Evolutionary conservation across 2,113 vertebrate species (phyloP), one percentile per base, ranked within the genome.

Genomic region (Oreochromis niloticus): DNA sequence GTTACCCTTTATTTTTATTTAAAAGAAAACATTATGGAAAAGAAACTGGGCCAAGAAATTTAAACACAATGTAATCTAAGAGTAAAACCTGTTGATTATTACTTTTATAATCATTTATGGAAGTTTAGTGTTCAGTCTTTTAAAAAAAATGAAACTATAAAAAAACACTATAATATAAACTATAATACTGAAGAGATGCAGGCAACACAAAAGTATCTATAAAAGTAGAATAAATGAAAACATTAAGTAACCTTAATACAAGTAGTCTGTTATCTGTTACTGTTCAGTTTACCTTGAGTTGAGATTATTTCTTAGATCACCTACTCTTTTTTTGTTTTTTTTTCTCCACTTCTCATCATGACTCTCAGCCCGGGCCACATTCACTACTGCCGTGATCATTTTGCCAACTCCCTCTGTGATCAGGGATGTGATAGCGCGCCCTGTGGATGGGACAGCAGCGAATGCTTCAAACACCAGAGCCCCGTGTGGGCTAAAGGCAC

Each of bases 401-500:
- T 97, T 73, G 96, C 95, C 82, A 97, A 97, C 4, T 96, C 94
- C 3, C 96, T 97, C 95, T 98, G 98, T 3, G 97, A 98, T 73
- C 95, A 95, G 39, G 97, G 97, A 19, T 98, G 97, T 55, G 86
- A 97, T 92, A 96, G 46, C 0, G 96, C 95, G 6, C 90, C 95
- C 85, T 98, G 98, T n/a, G 97, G 97, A 36, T 98, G 97, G 98
- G 98, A 98, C 2, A 97, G 97, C 22, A 97, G 97, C 3, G 97
- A 98, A 93, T 98, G 98, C 92, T 92, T 96, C 46, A 81, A 66
- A 0, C 82, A 89, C 13, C 91, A 94, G 36, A 79, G 19, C 17
- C 36, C 90, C 1, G 2, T 30, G 50, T 97, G 96, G 96, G 96
- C 96, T 4, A 94, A 90, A 73, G 95, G 96, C 54, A 96, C 95